Percentiles rank a stretch among this genome's conserved stretches.
phyloP scores from a whole-genome alignment of 2,113 vertebrate genomes.

The Rhinogobius similis region DNA sequence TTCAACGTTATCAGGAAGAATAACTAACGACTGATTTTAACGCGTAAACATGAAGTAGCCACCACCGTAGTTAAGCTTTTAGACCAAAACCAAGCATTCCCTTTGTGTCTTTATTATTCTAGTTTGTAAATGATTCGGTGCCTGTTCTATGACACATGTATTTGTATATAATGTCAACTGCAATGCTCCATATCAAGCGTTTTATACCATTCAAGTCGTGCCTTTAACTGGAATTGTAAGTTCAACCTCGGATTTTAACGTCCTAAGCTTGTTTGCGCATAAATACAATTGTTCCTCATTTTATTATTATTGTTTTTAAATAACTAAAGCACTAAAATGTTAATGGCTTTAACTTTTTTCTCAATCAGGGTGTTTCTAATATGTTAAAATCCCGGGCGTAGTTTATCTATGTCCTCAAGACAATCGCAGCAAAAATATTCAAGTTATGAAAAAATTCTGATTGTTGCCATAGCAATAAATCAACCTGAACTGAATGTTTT shows the following conservation, averaged over 20 bases:
- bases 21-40: constrained; percentile 29
- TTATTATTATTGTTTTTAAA: constrained; percentile 9
- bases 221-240: constrained; percentile 62
- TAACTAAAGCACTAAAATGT: constrained; percentile 33
- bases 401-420: neutral
- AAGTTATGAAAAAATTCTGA: too few relatives aligned
- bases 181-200: constrained; percentile 54
- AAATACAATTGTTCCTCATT: too few relatives aligned
- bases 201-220: constrained; percentile 45
- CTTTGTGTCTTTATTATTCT: constrained; percentile 31
- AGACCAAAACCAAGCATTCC: constrained; percentile 59
- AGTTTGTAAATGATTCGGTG: constrained; percentile 61
- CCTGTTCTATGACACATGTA: constrained; percentile 31
- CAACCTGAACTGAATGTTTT: too few relatives aligned
- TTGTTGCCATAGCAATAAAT: too few relatives aligned
- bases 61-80: constrained; percentile 46
- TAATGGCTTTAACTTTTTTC: neutral
- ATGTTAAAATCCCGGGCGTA: neutral
- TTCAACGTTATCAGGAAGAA: constrained; percentile 36
- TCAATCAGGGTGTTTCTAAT: neutral
- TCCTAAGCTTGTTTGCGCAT: neutral
- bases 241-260: constrained; percentile 21
- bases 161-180: constrained; percentile 60
- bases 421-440: neutral
- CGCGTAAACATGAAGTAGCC: constrained; percentile 32